phyloP scores from a whole-genome alignment of 1,140 invertebrate species.

The Camponotus vicinus region DNA sequence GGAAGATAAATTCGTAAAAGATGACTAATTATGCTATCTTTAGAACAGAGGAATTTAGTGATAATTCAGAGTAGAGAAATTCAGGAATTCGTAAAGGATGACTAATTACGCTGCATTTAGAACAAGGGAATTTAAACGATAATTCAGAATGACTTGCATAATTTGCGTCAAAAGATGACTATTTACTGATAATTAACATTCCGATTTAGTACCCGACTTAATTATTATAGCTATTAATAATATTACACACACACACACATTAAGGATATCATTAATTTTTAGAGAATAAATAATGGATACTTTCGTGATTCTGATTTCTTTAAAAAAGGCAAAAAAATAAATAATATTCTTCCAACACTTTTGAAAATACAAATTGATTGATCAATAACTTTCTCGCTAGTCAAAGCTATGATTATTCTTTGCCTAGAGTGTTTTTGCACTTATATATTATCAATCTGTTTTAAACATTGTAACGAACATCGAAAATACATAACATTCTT shows the following conservation, averaged over 20 bases:
- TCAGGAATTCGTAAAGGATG: conserved; percentile 1
- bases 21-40: conserved; percentile 9
- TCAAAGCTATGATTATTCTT: not conserved
- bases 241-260: not conserved
- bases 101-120: conserved; percentile 11
- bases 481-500: conserved; percentile 26
- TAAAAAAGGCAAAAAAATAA: not conserved
- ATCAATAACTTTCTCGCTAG: not conserved
- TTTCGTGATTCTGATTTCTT: not conserved
- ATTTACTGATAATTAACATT: not conserved
- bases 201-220: not conserved
- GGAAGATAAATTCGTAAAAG: not conserved
- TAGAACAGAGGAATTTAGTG: not conserved
- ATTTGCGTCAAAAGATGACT: not conserved
- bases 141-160: not conserved
- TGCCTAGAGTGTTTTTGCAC: not conserved
- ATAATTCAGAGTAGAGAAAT: not conserved
- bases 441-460: too few relatives aligned
- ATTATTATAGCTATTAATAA: not conserved
- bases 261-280: not conserved
- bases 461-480: not conserved
- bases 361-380: not conserved
- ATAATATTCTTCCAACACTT: not conserved
- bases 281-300: not conserved
- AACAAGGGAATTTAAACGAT: not conserved